Evolutionary conservation across 1,140 invertebrate genomes (phyloP), one percentile per base, ranked within the genome.

Genomic region (Diprion similis): DNA sequence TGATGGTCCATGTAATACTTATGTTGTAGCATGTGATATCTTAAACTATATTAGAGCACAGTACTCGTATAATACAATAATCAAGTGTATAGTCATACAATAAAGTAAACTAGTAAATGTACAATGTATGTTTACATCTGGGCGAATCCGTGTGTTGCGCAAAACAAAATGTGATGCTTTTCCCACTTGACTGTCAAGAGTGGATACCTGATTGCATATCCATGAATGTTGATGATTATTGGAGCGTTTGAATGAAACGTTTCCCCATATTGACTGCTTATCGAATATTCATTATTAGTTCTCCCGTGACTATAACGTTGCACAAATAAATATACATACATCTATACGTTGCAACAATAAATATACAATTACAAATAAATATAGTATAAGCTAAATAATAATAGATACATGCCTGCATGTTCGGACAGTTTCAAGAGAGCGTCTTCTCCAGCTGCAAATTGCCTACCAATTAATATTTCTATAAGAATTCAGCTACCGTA

Each of bases 361-460:
- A 59, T 59, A 59, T 59, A 15, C 9, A 37, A 37, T 37, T 37
- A 37, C 1, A 37, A 37, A 37, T 37, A 37, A 37, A 37, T 37
- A 37, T 37, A 37, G 24, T 37, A 4, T 37, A 59, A 59, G 51
- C n/a, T 59, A 59, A 37, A 37, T 37, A 37, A 37, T 37, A 59
- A 59, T 59, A 59, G 51, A 6, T 59, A 59, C 51, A 59, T 59
- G 51, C 51, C 51, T 59, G 51, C 51, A 59, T 59, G 51, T 59
- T 59, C 51, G 51, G 8, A 59, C 51, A 59, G 51, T 59, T 15
- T 59, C n/a, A 17, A 15, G 51, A 59, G 51, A 59, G 24, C 24
- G 24, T 37, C 24, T 37, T 6, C 24, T 37, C 24, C 24, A 37
- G 24, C 24, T 37, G 24, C 24, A 37, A 37, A 37, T 37, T 37